Base-by-base conservation (phyloP, 2,113 vertebrate genomes). In the Peromyscus polionotus region DNA sequence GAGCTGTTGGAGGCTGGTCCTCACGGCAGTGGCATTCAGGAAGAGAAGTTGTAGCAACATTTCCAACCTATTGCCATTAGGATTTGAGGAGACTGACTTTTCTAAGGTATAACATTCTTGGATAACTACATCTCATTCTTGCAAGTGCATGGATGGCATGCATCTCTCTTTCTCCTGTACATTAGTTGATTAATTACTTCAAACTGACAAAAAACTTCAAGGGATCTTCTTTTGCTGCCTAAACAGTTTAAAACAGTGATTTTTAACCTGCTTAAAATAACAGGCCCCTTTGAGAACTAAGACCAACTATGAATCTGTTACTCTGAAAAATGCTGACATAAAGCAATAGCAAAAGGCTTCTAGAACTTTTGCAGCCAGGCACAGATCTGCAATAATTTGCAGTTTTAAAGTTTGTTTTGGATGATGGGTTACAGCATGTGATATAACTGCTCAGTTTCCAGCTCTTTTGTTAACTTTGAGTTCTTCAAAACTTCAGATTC, bases 261-360 rank as follows among this genome's bases (percentile, higher is more conserved):
- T 95, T 61, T 65, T 42, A 83, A 68, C 51, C 10, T 79, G 42
- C 84, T 84, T 91, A 26, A 7, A 68, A 61, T 51, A 84, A 59
- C 75, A 88, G 45, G 31, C 8, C 8, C 93, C 33, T 73, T 31
- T 89, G 94, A 75, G 88, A 57, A 24, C 39, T 68, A 36, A 95
- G 45, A 80, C 26, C 16, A 72, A 88, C 45, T 65, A 39, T 54
- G 26, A 89, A 75, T 89, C 54, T 86, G 57, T 9, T 86, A 33
- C 31, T 89, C 39, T 73, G 65, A 80, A 95, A 80, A 92, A 63
- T 92, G 48, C 5, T 90, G 33, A 80, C 54, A 86, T 24, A 54
- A 2, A 59, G 39, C 22, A 86, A 57, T 0, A 36, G 24, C 22
- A 65, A 48, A n/a, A 48, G 48, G 28, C 31, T 39, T 17, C 59